Evolutionary conservation across 2,113 vertebrate species (phyloP).

Genomic region (Mellivora capensis): DNA sequence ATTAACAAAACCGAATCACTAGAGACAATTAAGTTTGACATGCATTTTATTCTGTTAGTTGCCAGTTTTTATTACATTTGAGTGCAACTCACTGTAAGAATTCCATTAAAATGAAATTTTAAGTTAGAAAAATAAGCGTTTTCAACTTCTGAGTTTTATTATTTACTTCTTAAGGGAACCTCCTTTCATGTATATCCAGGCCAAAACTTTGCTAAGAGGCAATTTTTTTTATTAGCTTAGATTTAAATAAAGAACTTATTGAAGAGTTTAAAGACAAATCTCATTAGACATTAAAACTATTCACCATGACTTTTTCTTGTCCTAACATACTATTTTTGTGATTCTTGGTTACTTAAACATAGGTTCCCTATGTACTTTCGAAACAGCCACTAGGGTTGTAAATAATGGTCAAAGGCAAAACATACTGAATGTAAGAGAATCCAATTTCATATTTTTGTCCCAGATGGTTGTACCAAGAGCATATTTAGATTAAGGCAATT

Average conservation of each 20-base stretch:
- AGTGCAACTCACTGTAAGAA: not conserved
- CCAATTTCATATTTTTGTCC: constrained; percentile 71
- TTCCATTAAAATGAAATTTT: constrained; percentile 15
- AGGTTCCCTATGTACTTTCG: not conserved
- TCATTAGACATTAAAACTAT: constrained; percentile 63
- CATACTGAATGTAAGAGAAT: not conserved
- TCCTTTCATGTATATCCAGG: not conserved
- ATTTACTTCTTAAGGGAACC: not conserved
- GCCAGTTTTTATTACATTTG: constrained; percentile 37
- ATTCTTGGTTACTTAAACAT: constrained; percentile 57
- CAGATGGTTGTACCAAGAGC: constrained; percentile 63
- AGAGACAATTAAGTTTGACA: constrained; percentile 66
- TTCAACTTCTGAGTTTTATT: not conserved
- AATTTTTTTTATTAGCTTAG: not conserved
- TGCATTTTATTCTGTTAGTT: constrained; percentile 60
- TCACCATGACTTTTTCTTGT: not conserved
- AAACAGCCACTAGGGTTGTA: constrained; percentile 42
- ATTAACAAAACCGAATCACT: constrained; percentile 70
- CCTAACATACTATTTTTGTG: constrained; percentile 17
- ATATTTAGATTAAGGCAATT: constrained; percentile 78
- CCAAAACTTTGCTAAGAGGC: not conserved
- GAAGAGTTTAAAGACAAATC: constrained; percentile 14
- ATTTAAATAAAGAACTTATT: constrained; percentile 8
- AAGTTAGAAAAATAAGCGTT: not conserved
- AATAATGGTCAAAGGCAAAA: constrained; percentile 64